Percentiles rank a stretch among this genome's conserved stretches.
phyloP scores from a whole-genome alignment of 2,888 invertebrate genomes.

The Plebejus argus region DNA sequence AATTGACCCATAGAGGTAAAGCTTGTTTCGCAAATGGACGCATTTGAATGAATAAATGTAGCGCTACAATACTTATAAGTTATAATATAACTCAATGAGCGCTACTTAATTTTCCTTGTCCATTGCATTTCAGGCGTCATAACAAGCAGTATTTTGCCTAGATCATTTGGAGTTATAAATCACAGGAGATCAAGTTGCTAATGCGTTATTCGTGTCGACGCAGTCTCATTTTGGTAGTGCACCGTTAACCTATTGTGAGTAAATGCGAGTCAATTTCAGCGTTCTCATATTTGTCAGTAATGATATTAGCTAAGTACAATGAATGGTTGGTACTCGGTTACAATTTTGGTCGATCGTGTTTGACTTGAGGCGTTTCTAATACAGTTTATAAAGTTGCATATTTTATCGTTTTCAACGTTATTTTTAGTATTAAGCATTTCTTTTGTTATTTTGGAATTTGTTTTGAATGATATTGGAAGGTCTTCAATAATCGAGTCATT shows the following conservation, averaged over 20 bases:
- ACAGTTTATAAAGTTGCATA: neutral
- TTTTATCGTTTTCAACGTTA: too few relatives aligned
- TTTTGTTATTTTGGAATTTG: too few relatives aligned
- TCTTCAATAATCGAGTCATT: too few relatives aligned
- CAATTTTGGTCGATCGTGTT: conserved; percentile 5
- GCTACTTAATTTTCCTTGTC: neutral
- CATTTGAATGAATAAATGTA: neutral
- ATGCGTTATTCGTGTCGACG: conserved; percentile 78
- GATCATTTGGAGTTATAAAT: conserved; percentile 72
- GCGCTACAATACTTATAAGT: too few relatives aligned
- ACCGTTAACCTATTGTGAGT: conserved; percentile 77
- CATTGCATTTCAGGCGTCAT: conserved; percentile 37
- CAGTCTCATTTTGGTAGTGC: conserved; percentile 58
- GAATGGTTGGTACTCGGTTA: conserved; percentile 14
- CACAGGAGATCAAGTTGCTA: conserved; percentile 76
- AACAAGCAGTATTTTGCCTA: conserved; percentile 46
- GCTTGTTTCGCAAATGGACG: neutral
- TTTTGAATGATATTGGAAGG: too few relatives aligned
- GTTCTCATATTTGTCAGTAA: conserved; percentile 72
- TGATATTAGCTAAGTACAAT: conserved; percentile 50
- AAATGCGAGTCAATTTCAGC: conserved; percentile 50
- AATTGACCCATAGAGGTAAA: too few relatives aligned
- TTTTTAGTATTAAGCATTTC: too few relatives aligned
- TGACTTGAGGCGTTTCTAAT: neutral
- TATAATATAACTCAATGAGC: too few relatives aligned